Evolutionary conservation across 2,113 vertebrate species (phyloP).

Genomic region (Setophaga petechia): DNA sequence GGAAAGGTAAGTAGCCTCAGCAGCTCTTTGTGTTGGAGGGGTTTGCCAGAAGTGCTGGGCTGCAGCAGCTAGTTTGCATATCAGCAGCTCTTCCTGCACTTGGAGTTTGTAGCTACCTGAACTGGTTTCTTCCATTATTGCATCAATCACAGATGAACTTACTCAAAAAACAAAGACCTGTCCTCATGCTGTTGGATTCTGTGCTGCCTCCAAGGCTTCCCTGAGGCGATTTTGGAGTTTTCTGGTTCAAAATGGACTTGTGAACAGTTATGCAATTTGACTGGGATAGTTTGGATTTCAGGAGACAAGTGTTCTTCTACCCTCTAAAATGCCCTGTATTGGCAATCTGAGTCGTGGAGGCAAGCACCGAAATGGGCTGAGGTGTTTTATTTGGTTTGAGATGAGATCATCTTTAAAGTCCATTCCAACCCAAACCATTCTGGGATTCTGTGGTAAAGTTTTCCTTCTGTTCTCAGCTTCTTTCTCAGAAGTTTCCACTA

Average conservation of each 20-base stretch:
- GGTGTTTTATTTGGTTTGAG: neutral
- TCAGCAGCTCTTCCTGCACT: neutral
- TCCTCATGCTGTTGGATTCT: accelerated
- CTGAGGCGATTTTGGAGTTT: accelerated
- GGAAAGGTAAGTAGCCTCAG: neutral
- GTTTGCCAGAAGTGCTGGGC: neutral
- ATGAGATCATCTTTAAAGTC: neutral
- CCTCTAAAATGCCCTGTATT: neutral
- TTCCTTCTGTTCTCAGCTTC: neutral
- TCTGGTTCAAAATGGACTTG: neutral
- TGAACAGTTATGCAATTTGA: neutral
- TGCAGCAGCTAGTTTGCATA: neutral
- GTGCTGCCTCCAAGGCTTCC: neutral
- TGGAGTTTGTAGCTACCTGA: neutral
- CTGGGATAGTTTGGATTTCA: neutral
- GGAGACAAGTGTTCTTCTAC: neutral
- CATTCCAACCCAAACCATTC: neutral
- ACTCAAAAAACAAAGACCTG: neutral
- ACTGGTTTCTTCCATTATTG: neutral
- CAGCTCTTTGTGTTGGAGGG: neutral
- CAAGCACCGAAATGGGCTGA: neutral
- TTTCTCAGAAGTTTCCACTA: neutral
- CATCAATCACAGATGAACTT: neutral
- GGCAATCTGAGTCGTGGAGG: neutral
- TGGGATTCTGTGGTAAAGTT: neutral